Evolutionary conservation across 2,797 vertebrate species (phyloP), one percentile per base, ranked within the genome.

Genomic region (Pangasius macronema): DNA sequence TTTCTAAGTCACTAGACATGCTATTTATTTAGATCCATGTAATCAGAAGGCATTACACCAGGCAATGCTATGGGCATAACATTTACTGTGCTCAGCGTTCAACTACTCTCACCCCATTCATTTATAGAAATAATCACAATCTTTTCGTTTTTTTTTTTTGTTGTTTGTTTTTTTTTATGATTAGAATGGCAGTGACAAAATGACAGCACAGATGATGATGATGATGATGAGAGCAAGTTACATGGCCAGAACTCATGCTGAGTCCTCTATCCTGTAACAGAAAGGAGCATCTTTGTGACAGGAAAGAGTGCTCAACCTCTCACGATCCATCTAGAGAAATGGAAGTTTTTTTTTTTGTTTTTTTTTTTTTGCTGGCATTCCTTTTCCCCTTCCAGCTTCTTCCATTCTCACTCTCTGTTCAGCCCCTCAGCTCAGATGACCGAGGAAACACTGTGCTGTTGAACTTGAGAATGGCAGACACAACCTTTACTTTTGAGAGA

Each of bases 391-490:
- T 90, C 87, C 80, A 88, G 89, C 91, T 89, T 9, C 87, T 86
- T 90, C 91, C 76, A 3, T 89, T 61, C 75, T 94, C 94, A 92
- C 90, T 94, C 92, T 92, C 89, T 94, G 93, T 91, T 91, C 91
- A 92, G 91, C 94, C 92, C 93, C 93, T 95, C 95, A 94, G 95
- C 93, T 91, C 94, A 84, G 84, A 88, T 2, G 90, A 96, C 96
- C 93, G 95, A 96, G 96, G 96, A 95, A 95, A 96, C 94, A 95
- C 93, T 95, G 94, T 95, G 94, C 94, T 92, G 87, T 95, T 97
- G 96, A 96, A 61, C 77, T 70, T 36, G 39, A 51, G 20, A 68
- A 73, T 36, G 36, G 57, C 75, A 87, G 83, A 75, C 33, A 20
- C 46, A 27, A 81, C 49, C 49, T n/a, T 67, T 65, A 65, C 72